Evolutionary conservation across 2,888 invertebrate genomes (phyloP), one percentile per base, ranked within the genome.

Genomic region (Lydus trimaculatus): DNA sequence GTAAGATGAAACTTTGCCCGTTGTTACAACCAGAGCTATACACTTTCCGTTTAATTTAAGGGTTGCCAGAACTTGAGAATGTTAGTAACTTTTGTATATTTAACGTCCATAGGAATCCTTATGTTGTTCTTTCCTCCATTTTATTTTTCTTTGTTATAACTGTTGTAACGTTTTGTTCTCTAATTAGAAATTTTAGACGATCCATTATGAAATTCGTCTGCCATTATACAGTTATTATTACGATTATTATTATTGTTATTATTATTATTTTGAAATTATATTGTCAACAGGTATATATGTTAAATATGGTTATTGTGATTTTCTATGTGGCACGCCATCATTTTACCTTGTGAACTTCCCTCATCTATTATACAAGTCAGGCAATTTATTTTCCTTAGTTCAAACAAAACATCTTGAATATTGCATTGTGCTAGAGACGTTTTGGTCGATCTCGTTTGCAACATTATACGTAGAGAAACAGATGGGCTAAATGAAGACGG

Each of bases 371-470:
- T 82, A 81, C 79, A 81, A 76, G 77, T 76, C 79, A 79, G 80
- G 82, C 80, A 81, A 83, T 83, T 82, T 82, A 82, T 83, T 83
- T 81, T 79, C 81, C 80, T 82, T 81, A 82, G 79, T 78, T 81
- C 80, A 81, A 82, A 80, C 78, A 80, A 76, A 78, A 78, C 74
- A 78, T 79, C 76, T 74, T 81, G 80, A 81, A 82, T 82, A 81
- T 81, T 81, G 78, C 81, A 82, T 80, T 79, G 76, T 76, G 77
- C 77, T 73, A 69, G 20, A 65, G 20, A 65, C 72, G 69, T 62
- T 70, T 64, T 70, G 58, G 28, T 28, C 28, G 28, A 66, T 72
- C 68, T 66, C 73, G 67, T 72, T 74, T 72, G 66, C 65, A 69
- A 66, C 68, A 69, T 71, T 67, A 70, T 73, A 62, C 33, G 33